Conservation (phyloP, 1,140 invertebrate species). For the Mya arenaria region DNA sequence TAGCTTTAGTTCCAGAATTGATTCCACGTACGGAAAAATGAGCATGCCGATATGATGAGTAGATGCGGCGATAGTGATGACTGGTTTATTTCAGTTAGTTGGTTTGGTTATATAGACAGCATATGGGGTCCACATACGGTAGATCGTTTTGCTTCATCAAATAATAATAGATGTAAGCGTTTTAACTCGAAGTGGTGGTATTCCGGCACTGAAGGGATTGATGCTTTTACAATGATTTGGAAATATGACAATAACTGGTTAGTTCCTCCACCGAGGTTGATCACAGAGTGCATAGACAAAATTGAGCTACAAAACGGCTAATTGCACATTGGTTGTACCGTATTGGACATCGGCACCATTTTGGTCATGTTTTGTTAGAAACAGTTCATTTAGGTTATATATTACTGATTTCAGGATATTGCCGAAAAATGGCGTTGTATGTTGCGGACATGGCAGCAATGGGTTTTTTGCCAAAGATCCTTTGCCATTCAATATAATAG, state of each 20-base stretch:
- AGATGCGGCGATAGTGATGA: constrained; percentile 44
- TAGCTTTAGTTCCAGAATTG: not conserved
- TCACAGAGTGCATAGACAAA: constrained; percentile 34
- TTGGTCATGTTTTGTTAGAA: too few relatives aligned
- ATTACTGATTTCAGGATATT: too few relatives aligned
- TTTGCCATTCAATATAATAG: too few relatives aligned
- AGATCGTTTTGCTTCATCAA: constrained; percentile 53
- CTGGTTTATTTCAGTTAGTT: constrained; percentile 23
- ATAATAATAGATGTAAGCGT: constrained; percentile 38
- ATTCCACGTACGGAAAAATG: not conserved
- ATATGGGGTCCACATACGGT: constrained; percentile 43
- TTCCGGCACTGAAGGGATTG: constrained; percentile 26
- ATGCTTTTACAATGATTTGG: constrained; percentile 36
- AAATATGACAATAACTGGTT: constrained; percentile 53
- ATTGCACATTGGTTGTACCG: constrained; percentile 15
- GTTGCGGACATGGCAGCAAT: too few relatives aligned
- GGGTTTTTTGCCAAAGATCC: too few relatives aligned
- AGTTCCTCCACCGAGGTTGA: constrained; percentile 46
- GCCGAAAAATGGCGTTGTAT: too few relatives aligned
- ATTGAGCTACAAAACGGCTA: not conserved
- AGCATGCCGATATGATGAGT: constrained; percentile 25
- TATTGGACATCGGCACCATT: too few relatives aligned
- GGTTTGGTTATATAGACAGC: constrained; percentile 27
- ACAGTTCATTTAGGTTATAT: too few relatives aligned
- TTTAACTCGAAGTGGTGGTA: constrained; percentile 49